Base-by-base conservation (phyloP, 2,888 invertebrate species). In the Ligdia adustata region DNA sequence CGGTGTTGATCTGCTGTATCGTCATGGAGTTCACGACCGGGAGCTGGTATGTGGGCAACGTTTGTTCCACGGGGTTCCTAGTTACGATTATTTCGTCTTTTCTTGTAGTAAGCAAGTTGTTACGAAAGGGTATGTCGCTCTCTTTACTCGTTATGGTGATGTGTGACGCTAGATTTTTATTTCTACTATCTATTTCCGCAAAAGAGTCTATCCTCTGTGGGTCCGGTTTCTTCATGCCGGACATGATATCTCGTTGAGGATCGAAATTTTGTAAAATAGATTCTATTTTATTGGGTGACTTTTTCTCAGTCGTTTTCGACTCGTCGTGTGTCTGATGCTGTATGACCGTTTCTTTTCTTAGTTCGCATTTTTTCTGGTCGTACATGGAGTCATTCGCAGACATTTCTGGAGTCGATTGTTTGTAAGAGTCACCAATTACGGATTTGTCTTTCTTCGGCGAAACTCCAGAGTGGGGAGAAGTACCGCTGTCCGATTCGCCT, bases 271-370 rank as follows among this genome's bases (percentile, higher is more conserved):
- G 88, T 49, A 86, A 79, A 1, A 86, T 83, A 0, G 77, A 68
- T 45, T 90, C 90, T 40, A 79, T 75, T 79, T 87, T 88, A 44
- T 69, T 82, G 1, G 88, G 86, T 0, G 88, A 83, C 41, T 76
- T 88, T 48, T 86, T 89, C 26, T 89, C 88, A 1, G 45, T 24
- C 31, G 38, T 66, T 58, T 82, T 88, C 9, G 49, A 49, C 40
- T 90, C 89, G 16, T 89, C 89, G 1, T 69, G 55, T 18, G 71
- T 74, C 55, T 90, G 89, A 62, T 84, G 87, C 62, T 88, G 89
- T 42, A 90, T 90, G 0, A 90, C 89, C 2, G 89, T 89, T 62
- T 89, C 90, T 62, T 89, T 89, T 44, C 90, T 75, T 33, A 83
- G 57, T 60, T 89, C 89, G 24, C 66, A 68, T 55, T 79, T 83